Base-by-base conservation (phyloP, 2,797 vertebrate species). In the Arrhamphus sclerolepis region DNA sequence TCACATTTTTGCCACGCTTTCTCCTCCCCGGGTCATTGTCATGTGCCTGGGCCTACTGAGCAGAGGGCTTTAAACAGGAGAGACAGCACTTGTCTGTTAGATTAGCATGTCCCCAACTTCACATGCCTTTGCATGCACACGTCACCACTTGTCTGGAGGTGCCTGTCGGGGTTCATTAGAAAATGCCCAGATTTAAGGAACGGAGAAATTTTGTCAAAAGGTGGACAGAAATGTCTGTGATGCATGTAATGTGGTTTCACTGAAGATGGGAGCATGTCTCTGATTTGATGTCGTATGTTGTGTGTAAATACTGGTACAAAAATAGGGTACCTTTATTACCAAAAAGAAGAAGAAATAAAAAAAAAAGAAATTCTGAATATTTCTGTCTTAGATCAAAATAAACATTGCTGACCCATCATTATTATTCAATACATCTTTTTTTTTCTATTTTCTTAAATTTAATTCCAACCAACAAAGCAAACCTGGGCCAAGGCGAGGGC, bases 61-160 rank as follows among this genome's bases (percentile, higher is more conserved):
- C 75, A 60, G 56, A 48, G 60, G 57, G 59, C 68, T 80, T 75
- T 87, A 83, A 89, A 81, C 68, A 70, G 83, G 77, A 86, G 70
- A 82, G 87, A 90, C 87, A 87, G 78, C 81, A n/a, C 80, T 84
- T 89, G 90, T 90, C 87, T 18, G 57, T 81, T 84, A 84, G 86
- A 91, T 90, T 87, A 86, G 69, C 70, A 39, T 68, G 81, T 83
- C 61, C 78, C 75, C 54, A 47, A 80, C 62, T 68, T 88, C 87
- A 89, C 80, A 82, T 78, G 82, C 78, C 77, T 78, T 41, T 2
- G 67, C 78, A 70, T 63, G 82, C 77, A 80, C 75, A 74, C 75
- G 68, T 88, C 86, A 84, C 78, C 60, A n/a, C 81, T 80, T 85
- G 82, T 84, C 87, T 85, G 71, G 81, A 83, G 83, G 81, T 87